These are phyloP conservation scores for Platycercus adscitus DNA, from an alignment of 2,113 vertebrate species.

Conservation along the genomic window DNA sequence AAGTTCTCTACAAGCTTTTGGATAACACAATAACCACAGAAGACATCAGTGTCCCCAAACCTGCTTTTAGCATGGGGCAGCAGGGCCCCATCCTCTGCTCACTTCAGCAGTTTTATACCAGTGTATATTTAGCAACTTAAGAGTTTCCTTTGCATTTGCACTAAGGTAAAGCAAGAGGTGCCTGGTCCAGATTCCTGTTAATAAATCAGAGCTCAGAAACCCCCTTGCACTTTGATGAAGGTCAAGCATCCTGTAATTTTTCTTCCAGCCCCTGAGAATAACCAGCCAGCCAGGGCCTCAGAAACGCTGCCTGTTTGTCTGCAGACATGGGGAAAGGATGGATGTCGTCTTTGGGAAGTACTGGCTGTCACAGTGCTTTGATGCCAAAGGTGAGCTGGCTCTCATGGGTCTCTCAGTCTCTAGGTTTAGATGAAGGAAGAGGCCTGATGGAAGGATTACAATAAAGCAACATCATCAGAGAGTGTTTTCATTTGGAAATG, in stretches of 20 bases:
- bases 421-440: background rate
- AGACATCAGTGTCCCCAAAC: background rate
- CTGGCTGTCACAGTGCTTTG: slow-evolving; percentile 96
- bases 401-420: fast-evolving
- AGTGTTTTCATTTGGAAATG: background rate
- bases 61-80: background rate
- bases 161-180: background rate
- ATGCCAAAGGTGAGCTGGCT: slow-evolving; percentile 88
- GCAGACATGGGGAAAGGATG: slow-evolving; percentile 97
- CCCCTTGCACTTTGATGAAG: background rate
- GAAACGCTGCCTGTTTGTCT: slow-evolving; percentile 93
- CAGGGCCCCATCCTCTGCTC: background rate
- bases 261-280: slow-evolving; percentile 81
- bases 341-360: slow-evolving; percentile 98
- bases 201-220: background rate
- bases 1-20: background rate
- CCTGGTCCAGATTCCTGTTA: background rate
- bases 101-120: background rate
- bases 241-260: background rate
- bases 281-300: slow-evolving; percentile 80
- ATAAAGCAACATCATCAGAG: background rate
- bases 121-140: background rate
- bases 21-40: background rate
- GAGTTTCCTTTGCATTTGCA: background rate
- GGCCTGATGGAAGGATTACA: background rate